These are phyloP conservation scores for Mya arenaria DNA, from an alignment of 1,140 invertebrate species.

Conservation along the genomic window DNA sequence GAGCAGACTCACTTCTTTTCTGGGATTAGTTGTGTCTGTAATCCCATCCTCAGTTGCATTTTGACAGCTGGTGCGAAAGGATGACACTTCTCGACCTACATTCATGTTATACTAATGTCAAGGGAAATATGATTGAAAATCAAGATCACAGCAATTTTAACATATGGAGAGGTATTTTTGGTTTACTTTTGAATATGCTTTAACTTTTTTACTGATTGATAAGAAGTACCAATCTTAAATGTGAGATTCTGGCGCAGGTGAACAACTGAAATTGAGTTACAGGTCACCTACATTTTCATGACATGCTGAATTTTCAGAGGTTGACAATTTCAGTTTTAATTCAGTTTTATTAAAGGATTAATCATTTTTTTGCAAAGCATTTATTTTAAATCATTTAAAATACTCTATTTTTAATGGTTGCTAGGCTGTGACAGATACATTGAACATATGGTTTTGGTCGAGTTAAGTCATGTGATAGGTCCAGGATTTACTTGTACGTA, in stretches of 20 bases:
- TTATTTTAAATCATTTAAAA: not conserved
- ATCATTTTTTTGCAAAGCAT: not conserved
- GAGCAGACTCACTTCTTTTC: constrained; percentile 60
- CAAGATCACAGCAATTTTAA: constrained; percentile 70
- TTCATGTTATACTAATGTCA: constrained; percentile 69
- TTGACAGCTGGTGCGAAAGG: constrained; percentile 63
- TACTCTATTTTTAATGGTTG: constrained; percentile 19
- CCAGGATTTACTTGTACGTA: constrained; percentile 38
- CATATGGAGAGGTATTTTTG: constrained; percentile 74
- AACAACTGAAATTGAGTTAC: not conserved
- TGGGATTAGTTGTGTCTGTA: constrained; percentile 35
- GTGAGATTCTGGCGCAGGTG: not conserved
- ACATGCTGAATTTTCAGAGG: no score
- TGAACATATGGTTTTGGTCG: constrained; percentile 48
- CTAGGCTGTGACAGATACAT: constrained; percentile 39
- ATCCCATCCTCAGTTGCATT: constrained; percentile 46
- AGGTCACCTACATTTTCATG: no score
- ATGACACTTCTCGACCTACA: constrained; percentile 79
- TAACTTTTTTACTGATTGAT: not conserved
- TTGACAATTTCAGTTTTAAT: no score
- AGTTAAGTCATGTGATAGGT: constrained; percentile 46
- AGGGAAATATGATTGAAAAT: constrained; percentile 70
- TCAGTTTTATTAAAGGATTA: no score
- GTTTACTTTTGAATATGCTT: constrained; percentile 37
- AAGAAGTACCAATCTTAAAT: not conserved